A percentile compares a stretch with the other conserved stretches of the same genome.
phyloP scores from a whole-genome alignment of 2,113 vertebrate genomes.

The Eolophus roseicapilla region DNA sequence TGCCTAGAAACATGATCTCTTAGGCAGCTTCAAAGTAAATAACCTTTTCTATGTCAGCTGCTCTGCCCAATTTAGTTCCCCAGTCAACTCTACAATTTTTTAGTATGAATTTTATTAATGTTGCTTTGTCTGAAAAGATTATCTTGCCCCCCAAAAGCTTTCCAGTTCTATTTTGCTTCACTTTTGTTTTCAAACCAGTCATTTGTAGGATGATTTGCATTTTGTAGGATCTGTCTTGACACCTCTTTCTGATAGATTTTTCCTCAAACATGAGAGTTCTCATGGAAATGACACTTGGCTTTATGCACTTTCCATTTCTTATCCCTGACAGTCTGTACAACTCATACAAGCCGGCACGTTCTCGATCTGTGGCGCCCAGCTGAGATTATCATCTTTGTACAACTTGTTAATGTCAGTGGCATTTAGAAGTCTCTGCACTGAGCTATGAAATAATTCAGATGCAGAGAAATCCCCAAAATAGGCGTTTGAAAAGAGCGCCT shows the following conservation, averaged over 20 bases:
- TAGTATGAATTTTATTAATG: background rate
- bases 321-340: background rate
- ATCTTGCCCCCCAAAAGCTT: background rate
- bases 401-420: constrained; percentile 61
- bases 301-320: constrained; percentile 46
- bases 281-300: constrained; percentile 53
- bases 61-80: background rate
- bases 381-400: constrained; percentile 52
- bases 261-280: background rate
- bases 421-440: constrained; percentile 42
- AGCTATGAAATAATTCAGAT: constrained; percentile 54
- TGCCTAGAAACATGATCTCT: background rate
- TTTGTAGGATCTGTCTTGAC: constrained; percentile 30
- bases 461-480: constrained; percentile 21
- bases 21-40: background rate
- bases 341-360: background rate
- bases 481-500: background rate
- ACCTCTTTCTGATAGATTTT: constrained; percentile 41
- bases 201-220: constrained; percentile 37
- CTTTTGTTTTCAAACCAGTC: background rate
- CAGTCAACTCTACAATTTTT: background rate
- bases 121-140: background rate
- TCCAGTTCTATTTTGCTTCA: constrained; percentile 6
- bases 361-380: constrained; percentile 8
- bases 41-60: background rate